phyloP scores from a whole-genome alignment of 1,140 invertebrate genomes.

The Drosophila sechellia region DNA sequence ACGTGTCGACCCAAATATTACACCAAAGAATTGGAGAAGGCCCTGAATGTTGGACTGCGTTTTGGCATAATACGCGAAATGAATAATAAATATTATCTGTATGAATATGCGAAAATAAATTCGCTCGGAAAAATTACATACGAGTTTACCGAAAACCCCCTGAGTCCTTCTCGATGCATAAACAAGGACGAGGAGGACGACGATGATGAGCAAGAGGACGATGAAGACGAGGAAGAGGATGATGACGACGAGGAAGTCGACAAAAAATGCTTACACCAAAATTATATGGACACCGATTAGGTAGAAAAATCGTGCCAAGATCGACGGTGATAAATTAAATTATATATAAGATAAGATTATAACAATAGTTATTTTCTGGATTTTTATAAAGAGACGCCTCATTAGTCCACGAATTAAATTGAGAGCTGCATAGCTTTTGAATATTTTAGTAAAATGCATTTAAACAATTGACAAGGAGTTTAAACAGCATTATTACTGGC shows the following conservation, averaged over 20 bases:
- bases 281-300: background rate
- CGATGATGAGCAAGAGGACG: background rate
- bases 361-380: too few relatives aligned
- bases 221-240: background rate
- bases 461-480: too few relatives aligned
- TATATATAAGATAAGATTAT: too few relatives aligned
- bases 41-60: conserved; percentile 35
- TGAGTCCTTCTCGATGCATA: background rate
- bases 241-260: background rate
- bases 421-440: too few relatives aligned
- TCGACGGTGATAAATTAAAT: background rate
- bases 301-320: background rate
- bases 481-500: too few relatives aligned
- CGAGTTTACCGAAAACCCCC: conserved; percentile 8
- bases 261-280: background rate
- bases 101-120: conserved; percentile 43
- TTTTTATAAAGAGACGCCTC: too few relatives aligned
- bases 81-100: conserved; percentile 51
- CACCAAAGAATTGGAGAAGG: conserved; percentile 20
- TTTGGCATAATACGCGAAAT: conserved; percentile 47
- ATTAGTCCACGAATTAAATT: too few relatives aligned
- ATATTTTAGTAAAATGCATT: too few relatives aligned
- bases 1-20: conserved; percentile 13
- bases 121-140: conserved; percentile 16
- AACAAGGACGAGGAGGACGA: background rate